A percentile compares a stretch with the other conserved stretches of the same genome.
These are phyloP conservation scores for Drosophila mimica DNA, from an alignment of 2,888 invertebrate species.

Conservation along the genomic window DNA sequence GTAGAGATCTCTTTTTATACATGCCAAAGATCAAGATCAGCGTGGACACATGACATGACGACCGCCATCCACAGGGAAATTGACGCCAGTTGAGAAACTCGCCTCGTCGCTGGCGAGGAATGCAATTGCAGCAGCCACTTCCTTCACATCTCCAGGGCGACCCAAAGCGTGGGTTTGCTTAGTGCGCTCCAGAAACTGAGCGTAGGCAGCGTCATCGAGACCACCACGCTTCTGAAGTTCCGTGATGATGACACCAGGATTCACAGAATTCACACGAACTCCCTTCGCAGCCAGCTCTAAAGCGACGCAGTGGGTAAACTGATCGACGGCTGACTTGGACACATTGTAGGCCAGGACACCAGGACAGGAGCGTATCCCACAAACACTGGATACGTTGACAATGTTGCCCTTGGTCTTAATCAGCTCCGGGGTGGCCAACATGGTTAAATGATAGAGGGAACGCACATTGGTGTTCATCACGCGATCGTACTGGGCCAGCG, in stretches of 20 bases:
- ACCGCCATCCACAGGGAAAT: conserved; percentile 97
- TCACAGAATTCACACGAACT: conserved; percentile 95
- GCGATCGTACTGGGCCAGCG: conserved; percentile 93
- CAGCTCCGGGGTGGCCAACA: conserved; percentile 94
- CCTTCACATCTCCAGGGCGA: conserved; percentile 92
- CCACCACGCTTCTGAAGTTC: conserved; percentile 95
- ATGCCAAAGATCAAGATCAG: conserved; percentile 85
- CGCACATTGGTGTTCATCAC: conserved; percentile 96
- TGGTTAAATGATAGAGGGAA: conserved; percentile 92
- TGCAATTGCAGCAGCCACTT: conserved; percentile 95
- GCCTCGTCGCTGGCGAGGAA: conserved; percentile 96
- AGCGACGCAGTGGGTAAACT: conserved; percentile 96
- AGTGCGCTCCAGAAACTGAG: conserved; percentile 92
- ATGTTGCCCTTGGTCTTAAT: conserved; percentile 93
- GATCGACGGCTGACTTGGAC: conserved; percentile 97
- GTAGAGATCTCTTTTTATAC: not conserved
- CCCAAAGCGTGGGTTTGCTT: conserved; percentile 97
- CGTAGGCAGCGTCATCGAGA: conserved; percentile 92
- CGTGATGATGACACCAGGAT: conserved; percentile 95
- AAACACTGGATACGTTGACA: conserved; percentile 97
- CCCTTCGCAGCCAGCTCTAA: conserved; percentile 92
- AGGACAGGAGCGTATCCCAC: conserved; percentile 94
- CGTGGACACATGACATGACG: conserved; percentile 97
- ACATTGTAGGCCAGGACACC: conserved; percentile 95
- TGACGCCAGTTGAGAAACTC: conserved; percentile 95